These are phyloP conservation scores for Ennomos fuscantarius DNA, from an alignment of 2,888 invertebrate species.

Conservation along the genomic window DNA sequence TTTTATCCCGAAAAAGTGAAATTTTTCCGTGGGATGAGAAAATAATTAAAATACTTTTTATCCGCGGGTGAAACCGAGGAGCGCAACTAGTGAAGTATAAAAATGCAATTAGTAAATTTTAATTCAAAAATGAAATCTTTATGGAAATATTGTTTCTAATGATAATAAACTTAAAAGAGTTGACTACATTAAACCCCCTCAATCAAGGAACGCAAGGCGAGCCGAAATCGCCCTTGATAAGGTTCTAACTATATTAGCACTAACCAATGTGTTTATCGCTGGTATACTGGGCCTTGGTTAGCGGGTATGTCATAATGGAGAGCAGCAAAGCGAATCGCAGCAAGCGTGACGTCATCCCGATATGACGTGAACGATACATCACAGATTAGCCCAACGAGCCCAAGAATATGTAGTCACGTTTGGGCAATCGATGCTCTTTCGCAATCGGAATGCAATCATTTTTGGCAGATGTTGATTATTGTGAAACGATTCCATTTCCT, in stretches of 20 bases:
- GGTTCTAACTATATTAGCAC: constrained; percentile 13
- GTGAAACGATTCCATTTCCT: constrained; percentile 3
- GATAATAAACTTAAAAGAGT: too few species aligned
- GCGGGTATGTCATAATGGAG: constrained; percentile 30
- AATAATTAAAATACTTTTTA: too few species aligned
- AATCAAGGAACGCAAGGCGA: background rate
- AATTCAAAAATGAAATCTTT: too few species aligned
- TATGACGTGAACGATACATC: constrained; percentile 22
- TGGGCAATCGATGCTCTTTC: constrained; percentile 6
- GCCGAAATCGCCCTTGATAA: constrained; percentile 21
- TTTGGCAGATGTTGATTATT: constrained; percentile 10
- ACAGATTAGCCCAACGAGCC: constrained; percentile 24
- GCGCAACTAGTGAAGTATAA: too few species aligned
- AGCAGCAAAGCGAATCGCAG: constrained; percentile 7
- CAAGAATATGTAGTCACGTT: background rate
- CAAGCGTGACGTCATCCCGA: constrained; percentile 29
- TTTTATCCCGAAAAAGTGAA: too few species aligned
- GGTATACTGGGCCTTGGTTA: constrained; percentile 25
- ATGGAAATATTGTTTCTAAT: too few species aligned
- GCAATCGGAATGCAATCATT: constrained; percentile 14
- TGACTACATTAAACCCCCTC: too few species aligned
- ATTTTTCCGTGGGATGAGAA: too few species aligned
- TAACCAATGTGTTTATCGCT: constrained; percentile 20
- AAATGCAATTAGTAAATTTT: too few species aligned
- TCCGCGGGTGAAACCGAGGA: too few species aligned